Evolutionary conservation across 2,888 invertebrate genomes (phyloP), one percentile per base, ranked within the genome.

Genomic region (Matsumyia berberina): DNA sequence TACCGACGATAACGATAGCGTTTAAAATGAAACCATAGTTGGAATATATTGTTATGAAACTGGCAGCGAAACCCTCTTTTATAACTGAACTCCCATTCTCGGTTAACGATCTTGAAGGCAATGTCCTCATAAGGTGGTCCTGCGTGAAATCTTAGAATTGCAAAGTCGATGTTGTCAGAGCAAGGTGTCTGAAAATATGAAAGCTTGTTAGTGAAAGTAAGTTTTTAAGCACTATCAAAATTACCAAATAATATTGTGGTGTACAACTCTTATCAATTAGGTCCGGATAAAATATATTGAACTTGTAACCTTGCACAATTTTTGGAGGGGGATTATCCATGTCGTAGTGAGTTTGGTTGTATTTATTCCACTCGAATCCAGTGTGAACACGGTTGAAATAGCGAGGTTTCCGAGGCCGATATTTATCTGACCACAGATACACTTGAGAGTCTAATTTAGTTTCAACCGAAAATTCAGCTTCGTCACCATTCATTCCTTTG

Each of bases 301-400:
- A 99, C 92, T 99, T 99, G 93, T 99, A 99, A 6, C 99, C 99
- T 92, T 99, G 99, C 0, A 99, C 99, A 90, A 99, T 99, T 93
- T 99, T 99, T 0, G 99, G 99, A 7, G 99, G 99, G 62, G 99
- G 99, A 93, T 99, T 99, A 92, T 99, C 99, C 96, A 99, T 98
- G 92, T 99, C 99, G 92, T 99, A 99, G 93, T 99, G 99, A 1
- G 99, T 99, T 93, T 99, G 99, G 93, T 99, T 99, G 93, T 99
- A 99, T 92, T 99, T 99, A 93, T 99, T 99, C 99, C 99, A 99
- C 90, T 99, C 99, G 92, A 99, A 99, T 12, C 99, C 99, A 0
- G 97, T 97, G 90, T 97, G 97, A 3, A 97, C 97, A 73, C 97
- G 93, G 93, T 99, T 99, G 93, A 99, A 99, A 92, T 99, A 99